These are phyloP conservation scores for Aradophagus sp. DNA, from an alignment of 1,140 invertebrate species.

Conservation along the genomic window DNA sequence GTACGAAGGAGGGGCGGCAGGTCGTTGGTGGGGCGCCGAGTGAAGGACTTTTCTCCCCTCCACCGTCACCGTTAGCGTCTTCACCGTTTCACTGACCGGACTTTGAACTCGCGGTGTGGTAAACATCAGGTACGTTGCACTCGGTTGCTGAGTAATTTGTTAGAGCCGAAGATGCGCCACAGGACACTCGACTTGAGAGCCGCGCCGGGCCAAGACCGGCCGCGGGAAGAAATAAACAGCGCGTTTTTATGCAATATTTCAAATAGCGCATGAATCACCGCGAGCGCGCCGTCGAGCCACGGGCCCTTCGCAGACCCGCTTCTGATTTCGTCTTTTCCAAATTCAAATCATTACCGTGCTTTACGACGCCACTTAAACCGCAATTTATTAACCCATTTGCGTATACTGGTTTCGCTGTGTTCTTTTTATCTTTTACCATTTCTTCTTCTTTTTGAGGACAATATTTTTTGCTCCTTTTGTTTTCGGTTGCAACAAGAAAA, in stretches of 20 bases:
- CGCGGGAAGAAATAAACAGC: constrained; percentile 36
- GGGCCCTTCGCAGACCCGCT: constrained; percentile 20
- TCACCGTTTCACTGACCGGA: constrained; percentile 59
- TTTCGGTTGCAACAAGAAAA: too few species aligned
- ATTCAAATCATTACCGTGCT: constrained; percentile 20
- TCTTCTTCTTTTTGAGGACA: too few species aligned
- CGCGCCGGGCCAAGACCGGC: constrained; percentile 23
- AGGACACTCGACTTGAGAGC: constrained; percentile 19
- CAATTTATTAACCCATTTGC: constrained; percentile 28
- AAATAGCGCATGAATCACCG: constrained; percentile 31
- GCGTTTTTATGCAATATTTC: constrained; percentile 40
- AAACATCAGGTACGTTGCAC: constrained; percentile 61
- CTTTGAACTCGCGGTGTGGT: constrained; percentile 59
- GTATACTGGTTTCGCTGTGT: background rate
- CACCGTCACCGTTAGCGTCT: constrained; percentile 59
- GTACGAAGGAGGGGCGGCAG: too few species aligned
- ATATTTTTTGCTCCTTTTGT: too few species aligned
- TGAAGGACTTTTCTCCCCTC: constrained; percentile 51
- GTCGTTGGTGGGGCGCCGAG: constrained; percentile 20
- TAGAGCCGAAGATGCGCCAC: constrained; percentile 48
- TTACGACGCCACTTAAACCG: constrained; percentile 22
- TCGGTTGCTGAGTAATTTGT: constrained; percentile 53
- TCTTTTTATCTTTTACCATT: too few species aligned
- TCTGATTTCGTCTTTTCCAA: constrained; percentile 18
- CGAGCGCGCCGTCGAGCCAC: constrained; percentile 9